Evolutionary conservation across 2,113 vertebrate genomes (phyloP), one percentile per base, ranked within the genome.

Genomic region (Trematocara nigrifrons): DNA sequence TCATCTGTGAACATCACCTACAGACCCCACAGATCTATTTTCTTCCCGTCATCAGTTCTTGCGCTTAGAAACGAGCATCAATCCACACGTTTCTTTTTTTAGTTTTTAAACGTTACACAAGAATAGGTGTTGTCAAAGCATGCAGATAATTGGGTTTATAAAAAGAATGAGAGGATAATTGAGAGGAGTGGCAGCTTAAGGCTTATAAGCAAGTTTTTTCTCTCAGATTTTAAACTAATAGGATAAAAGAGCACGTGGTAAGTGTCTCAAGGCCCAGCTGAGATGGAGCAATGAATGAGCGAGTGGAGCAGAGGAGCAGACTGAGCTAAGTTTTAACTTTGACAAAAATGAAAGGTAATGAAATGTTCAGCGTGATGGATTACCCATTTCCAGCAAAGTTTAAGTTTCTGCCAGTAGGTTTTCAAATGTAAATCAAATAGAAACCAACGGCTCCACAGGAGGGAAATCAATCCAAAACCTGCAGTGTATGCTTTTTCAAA

Each of bases 331-430:
- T 56, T 80, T 53, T 80, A 89, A 86, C 66, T 87, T 69, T 85
- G 87, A 91, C 74, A 40, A 87, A 87, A 86, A 85, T 76, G 76
- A 79, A 86, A 85, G 56, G 82, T 16, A 26, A 86, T 61, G 57
- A 90, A 87, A 90, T 40, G 80, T 69, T 92, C 76, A 66, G 38
- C 53, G 16, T 89, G 86, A 91, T 86, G 61, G 83, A 89, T 88
- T 54, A 59, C 57, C 76, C 33, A 71, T 79, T 90, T 85, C 79
- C 51, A 51, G 61, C 35, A 59, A 57, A 89, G 5, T 86, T 90
- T 33, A 20, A 66, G 45, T 13, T 66, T 59, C 51, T 22, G 49
- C 8, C 1, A 45, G 57, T 77, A 33, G 38, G 33, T 26, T 87
- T 84, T 80, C 33, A 77, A 64, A 79, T 71, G 8, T 51, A 15